phyloP scores from a whole-genome alignment of 2,797 vertebrate species.

The Delichon dasypus region DNA sequence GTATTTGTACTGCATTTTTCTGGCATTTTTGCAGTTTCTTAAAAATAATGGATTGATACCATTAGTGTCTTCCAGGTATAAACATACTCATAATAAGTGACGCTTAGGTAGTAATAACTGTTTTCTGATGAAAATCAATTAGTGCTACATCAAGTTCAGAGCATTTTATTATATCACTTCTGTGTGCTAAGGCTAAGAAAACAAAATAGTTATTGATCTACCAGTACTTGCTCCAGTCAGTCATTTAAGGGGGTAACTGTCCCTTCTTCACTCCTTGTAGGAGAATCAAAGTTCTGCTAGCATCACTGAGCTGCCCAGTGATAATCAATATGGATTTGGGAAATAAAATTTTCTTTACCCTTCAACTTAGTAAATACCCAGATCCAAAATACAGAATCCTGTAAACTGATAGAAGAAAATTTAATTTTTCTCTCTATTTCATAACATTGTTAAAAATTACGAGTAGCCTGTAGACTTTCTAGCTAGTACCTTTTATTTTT shows the following conservation, averaged over 20 bases:
- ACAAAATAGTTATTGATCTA: background rate
- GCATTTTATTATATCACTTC: background rate
- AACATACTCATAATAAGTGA: background rate
- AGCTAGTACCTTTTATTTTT: background rate
- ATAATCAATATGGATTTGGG: background rate
- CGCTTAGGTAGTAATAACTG: background rate
- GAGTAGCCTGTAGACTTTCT: background rate
- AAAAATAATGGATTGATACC: background rate
- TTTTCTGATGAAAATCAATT: background rate
- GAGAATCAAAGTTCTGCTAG: background rate
- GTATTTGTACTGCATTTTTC: background rate
- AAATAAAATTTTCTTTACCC: background rate
- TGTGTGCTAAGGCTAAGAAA: background rate
- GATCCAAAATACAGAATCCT: background rate
- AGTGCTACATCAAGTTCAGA: background rate
- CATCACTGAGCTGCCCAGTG: background rate
- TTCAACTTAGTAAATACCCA: background rate
- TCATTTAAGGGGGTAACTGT: background rate
- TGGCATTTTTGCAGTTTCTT: background rate
- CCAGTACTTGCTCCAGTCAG: background rate
- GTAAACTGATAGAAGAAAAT: background rate
- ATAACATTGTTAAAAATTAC: background rate
- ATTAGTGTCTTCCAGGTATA: background rate
- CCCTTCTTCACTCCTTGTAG: background rate
- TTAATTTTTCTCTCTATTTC: background rate